Percentiles rank a stretch among this genome's conserved stretches.
Conservation (phyloP, 1,140 invertebrate species). For the Diprion similis region DNA sequence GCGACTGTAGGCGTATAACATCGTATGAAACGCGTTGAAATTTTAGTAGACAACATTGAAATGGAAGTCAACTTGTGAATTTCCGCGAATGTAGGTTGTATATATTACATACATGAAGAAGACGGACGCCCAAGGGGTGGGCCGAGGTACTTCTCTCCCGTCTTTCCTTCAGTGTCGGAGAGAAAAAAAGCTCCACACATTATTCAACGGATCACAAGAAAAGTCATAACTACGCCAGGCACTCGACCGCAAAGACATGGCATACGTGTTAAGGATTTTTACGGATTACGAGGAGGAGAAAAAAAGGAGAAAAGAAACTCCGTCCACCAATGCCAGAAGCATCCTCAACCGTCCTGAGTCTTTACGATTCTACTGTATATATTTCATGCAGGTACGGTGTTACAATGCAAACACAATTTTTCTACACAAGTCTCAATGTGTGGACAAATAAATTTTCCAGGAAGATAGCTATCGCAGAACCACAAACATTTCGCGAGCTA, state of each 20-base stretch:
- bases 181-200: neutral
- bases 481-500: neutral
- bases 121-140: neutral
- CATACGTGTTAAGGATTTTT: neutral
- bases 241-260: neutral
- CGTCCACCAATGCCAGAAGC: neutral
- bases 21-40: neutral
- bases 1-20: too few relatives aligned
- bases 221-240: neutral
- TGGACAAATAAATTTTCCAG: neutral
- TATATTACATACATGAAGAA: neutral
- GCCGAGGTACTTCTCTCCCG: neutral
- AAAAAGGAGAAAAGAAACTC: neutral
- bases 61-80: neutral
- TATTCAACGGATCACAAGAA: constrained; percentile 5
- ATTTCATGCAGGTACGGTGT: neutral
- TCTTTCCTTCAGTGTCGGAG: neutral
- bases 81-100: neutral
- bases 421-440: too few relatives aligned
- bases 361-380: neutral
- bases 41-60: neutral
- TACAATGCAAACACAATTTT: neutral
- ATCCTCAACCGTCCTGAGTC: neutral
- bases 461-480: neutral
- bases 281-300: neutral